Conservation (phyloP, 2,113 vertebrate genomes). For the Charadrius vociferus region DNA sequence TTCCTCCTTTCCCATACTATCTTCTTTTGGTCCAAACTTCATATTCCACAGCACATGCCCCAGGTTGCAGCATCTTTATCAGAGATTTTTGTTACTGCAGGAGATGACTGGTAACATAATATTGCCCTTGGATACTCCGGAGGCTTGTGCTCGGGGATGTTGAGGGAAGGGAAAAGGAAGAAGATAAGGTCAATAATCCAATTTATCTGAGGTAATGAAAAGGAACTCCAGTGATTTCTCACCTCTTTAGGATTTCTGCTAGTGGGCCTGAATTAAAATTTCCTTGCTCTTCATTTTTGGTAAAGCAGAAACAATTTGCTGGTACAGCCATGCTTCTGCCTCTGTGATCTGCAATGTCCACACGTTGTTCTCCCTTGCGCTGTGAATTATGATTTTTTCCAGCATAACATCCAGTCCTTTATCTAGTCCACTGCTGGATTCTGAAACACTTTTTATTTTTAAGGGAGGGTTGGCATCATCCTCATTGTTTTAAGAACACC, state of each 20-base stretch:
- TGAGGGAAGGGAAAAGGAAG: not conserved
- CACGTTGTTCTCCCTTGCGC: rapidly evolving
- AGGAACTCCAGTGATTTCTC: not conserved
- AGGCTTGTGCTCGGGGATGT: constrained; percentile 30
- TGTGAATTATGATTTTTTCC: not conserved
- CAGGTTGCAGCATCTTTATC: not conserved
- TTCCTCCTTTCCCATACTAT: not conserved
- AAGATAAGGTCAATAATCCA: not conserved
- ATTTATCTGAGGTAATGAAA: not conserved
- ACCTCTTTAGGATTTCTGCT: not conserved
- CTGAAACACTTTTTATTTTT: not conserved
- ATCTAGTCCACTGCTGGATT: not conserved
- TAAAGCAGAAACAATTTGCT: not conserved
- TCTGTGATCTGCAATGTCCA: rapidly evolving
- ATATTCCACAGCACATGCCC: not conserved
- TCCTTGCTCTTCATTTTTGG: not conserved
- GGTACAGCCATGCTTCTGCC: not conserved
- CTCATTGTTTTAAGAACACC: not conserved
- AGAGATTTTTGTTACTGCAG: constrained; percentile 1
- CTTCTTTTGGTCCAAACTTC: not conserved
- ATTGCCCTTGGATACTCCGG: constrained; percentile 53
- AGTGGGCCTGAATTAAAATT: not conserved
- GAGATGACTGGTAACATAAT: constrained; percentile 51
- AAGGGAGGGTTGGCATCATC: not conserved
- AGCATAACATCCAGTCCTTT: not conserved